Evolutionary conservation across 2,113 vertebrate species (phyloP).

Genomic region (Nipponia nippon): DNA sequence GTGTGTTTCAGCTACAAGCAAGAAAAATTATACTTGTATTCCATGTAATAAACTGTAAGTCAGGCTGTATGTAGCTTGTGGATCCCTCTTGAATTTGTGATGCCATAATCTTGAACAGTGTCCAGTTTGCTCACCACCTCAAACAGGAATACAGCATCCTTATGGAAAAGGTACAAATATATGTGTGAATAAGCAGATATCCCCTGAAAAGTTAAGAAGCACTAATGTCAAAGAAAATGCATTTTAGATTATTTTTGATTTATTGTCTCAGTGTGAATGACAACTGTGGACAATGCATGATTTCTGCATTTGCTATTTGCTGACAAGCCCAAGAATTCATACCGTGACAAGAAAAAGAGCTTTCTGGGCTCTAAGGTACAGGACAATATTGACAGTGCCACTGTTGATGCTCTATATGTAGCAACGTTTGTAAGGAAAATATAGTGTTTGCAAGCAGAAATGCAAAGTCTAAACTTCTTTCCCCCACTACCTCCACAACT

Average conservation of each 20-base stretch:
- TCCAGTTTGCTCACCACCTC: background rate
- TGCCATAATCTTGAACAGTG: background rate
- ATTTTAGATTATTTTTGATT: background rate
- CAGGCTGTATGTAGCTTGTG: background rate
- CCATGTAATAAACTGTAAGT: background rate
- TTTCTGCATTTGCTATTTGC: background rate
- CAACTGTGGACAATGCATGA: background rate
- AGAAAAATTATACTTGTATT: background rate
- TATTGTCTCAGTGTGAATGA: background rate
- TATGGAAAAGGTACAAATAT: background rate
- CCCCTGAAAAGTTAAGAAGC: background rate
- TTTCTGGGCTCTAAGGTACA: background rate
- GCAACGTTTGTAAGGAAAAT: background rate
- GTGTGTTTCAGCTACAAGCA: background rate
- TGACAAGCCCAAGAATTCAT: background rate
- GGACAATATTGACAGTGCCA: background rate
- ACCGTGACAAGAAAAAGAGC: background rate
- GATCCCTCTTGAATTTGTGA: background rate
- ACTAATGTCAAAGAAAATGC: background rate
- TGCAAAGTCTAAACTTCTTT: background rate
- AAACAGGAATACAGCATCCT: background rate
- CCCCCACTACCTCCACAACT: background rate
- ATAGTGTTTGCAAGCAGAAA: background rate
- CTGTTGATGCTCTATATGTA: background rate
- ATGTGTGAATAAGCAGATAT: background rate